Conservation (phyloP, 2,888 invertebrate species). For the Volucella zonaria region DNA sequence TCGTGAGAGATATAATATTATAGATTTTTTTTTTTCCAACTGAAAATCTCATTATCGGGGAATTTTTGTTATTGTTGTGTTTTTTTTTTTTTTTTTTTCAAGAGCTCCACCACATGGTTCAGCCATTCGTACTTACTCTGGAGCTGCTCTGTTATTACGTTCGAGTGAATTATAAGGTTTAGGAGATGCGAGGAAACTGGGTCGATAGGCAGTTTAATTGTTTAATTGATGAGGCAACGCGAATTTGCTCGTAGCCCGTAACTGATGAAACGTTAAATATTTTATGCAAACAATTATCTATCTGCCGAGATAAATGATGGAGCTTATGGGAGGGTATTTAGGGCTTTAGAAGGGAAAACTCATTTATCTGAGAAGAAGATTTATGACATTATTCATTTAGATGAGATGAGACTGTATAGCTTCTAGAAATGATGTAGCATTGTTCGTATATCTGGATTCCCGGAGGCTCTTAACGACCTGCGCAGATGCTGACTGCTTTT, state of each 20-base stretch:
- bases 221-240: slow-evolving; percentile 37
- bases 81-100: background rate
- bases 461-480: no score
- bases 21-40: background rate
- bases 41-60: slow-evolving; percentile 39
- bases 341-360: no score
- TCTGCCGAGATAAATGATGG: no score
- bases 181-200: slow-evolving; percentile 9
- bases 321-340: no score
- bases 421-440: no score
- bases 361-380: no score
- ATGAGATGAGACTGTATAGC: no score
- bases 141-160: slow-evolving; percentile 3
- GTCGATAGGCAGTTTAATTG: slow-evolving; percentile 39
- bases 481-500: no score
- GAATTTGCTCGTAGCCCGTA: slow-evolving; percentile 14
- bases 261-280: slow-evolving; percentile 3
- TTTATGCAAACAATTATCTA: background rate
- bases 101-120: slow-evolving; percentile 1
- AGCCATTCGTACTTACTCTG: background rate
- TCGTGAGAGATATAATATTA: no score
- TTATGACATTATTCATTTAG: no score
- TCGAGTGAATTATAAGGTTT: slow-evolving; percentile 13
- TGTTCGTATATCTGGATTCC: no score
- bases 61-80: slow-evolving; percentile 37